Conservation (phyloP, 2,113 vertebrate species). For the Hydrochoerus hydrochaeris region DNA sequence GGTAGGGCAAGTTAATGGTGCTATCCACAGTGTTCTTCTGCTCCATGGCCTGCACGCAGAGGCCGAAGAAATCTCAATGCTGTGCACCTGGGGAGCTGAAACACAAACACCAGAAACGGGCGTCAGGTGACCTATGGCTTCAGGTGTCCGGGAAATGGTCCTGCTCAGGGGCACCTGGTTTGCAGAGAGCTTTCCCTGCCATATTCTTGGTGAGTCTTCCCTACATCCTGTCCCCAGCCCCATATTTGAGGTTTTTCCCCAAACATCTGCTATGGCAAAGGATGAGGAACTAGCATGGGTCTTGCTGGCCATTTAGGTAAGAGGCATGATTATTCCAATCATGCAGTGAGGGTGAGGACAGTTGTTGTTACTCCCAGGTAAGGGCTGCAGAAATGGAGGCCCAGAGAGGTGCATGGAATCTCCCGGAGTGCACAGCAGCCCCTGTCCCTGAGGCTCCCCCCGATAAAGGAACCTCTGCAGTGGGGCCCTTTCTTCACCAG, state of each 20-base stretch:
- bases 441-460: fast-evolving
- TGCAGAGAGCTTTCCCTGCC: not conserved
- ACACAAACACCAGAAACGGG: fast-evolving
- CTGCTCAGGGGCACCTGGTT: too few species aligned
- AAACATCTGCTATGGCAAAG: not conserved
- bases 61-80: not conserved
- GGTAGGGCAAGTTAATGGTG: not conserved
- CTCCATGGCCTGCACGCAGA: not conserved
- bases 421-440: not conserved
- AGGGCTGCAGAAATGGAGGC: not conserved
- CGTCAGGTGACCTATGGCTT: not conserved
- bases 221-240: fast-evolving
- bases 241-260: not conserved
- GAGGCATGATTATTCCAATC: not conserved
- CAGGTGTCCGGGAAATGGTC: not conserved
- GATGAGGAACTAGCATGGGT: fast-evolving
- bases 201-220: not conserved
- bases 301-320: not conserved
- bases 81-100: constrained; percentile 26
- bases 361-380: fast-evolving
- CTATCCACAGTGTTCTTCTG: not conserved
- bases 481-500: too few species aligned
- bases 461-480: fast-evolving
- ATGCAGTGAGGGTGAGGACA: not conserved
- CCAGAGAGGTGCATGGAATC: not conserved